Conservation (phyloP, 2,797 vertebrate genomes). For the Trematomus bernacchii region DNA sequence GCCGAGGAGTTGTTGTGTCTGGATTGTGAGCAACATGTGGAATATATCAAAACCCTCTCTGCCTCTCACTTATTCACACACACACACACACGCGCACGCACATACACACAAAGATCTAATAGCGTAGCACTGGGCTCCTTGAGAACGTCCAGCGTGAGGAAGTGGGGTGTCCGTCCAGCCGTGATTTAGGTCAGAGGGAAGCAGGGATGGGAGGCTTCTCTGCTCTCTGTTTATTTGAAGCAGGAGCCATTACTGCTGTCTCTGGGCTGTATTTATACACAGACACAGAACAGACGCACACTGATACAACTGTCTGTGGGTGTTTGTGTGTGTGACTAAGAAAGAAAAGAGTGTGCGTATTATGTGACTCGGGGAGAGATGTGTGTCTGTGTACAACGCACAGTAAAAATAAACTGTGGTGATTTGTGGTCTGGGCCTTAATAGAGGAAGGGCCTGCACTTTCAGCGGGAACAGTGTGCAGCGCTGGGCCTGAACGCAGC, state of each 20-base stretch:
- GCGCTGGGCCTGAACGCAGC: slow-evolving; percentile 54
- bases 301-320: slow-evolving; percentile 60
- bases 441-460: slow-evolving; percentile 64
- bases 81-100: slow-evolving; percentile 17
- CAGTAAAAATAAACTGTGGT: slow-evolving; percentile 78
- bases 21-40: slow-evolving; percentile 73
- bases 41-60: slow-evolving; percentile 69
- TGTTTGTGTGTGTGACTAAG: slow-evolving; percentile 32
- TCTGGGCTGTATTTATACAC: slow-evolving; percentile 84
- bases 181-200: slow-evolving; percentile 84
- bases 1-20: slow-evolving; percentile 79
- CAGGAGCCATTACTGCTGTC: slow-evolving; percentile 87
- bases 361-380: slow-evolving; percentile 65
- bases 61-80: slow-evolving; percentile 44
- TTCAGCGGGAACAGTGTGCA: slow-evolving; percentile 57
- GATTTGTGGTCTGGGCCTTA: slow-evolving; percentile 74
- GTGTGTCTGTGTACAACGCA: slow-evolving; percentile 71
- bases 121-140: slow-evolving; percentile 58
- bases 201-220: slow-evolving; percentile 78
- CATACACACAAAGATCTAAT: slow-evolving; percentile 48
- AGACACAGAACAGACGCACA: slow-evolving; percentile 81
- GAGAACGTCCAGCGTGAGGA: slow-evolving; percentile 77
- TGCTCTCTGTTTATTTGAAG: slow-evolving; percentile 88
- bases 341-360: slow-evolving; percentile 53
- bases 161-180: slow-evolving; percentile 79